Evolutionary conservation across 2,888 invertebrate genomes (phyloP).

Genomic region (Danaus chrysippus): DNA sequence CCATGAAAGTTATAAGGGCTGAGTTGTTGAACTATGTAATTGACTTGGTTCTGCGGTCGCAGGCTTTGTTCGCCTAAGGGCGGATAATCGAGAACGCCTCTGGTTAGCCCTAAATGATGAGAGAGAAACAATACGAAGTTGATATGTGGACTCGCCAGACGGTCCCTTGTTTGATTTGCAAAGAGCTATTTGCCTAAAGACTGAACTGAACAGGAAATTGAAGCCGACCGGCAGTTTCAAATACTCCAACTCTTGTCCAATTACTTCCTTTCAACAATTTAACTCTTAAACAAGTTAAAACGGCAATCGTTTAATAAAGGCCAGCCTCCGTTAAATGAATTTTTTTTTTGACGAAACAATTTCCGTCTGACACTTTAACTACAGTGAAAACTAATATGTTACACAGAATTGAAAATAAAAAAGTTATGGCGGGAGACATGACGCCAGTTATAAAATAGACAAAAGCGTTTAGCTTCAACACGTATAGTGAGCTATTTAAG

Average conservation of each 20-base stretch:
- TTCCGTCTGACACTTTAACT: slow-evolving; percentile 60
- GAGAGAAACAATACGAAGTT: slow-evolving; percentile 76
- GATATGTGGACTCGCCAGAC: slow-evolving; percentile 75
- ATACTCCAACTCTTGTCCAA: slow-evolving; percentile 67
- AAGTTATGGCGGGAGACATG: slow-evolving; percentile 50
- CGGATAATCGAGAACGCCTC: slow-evolving; percentile 78
- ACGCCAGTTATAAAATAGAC: slow-evolving; percentile 73
- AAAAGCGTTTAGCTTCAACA: slow-evolving; percentile 72
- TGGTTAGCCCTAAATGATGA: slow-evolving; percentile 71
- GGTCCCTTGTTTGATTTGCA: slow-evolving; percentile 76
- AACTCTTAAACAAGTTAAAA: slow-evolving; percentile 50
- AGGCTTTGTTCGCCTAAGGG: slow-evolving; percentile 74
- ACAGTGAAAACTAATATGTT: slow-evolving; percentile 67
- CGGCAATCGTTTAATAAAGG: slow-evolving; percentile 55
- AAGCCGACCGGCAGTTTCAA: slow-evolving; percentile 53
- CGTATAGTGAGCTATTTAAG: slow-evolving; percentile 73
- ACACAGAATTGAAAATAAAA: slow-evolving; percentile 59
- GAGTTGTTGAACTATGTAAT: slow-evolving; percentile 80
- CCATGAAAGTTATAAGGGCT: slow-evolving; percentile 78
- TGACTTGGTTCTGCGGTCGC: slow-evolving; percentile 77
- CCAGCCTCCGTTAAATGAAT: slow-evolving; percentile 43
- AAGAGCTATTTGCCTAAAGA: slow-evolving; percentile 75
- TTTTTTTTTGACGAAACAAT: slow-evolving; percentile 57
- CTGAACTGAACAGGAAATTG: slow-evolving; percentile 71
- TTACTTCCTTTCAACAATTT: slow-evolving; percentile 62